Base-by-base conservation (phyloP, 2,888 invertebrate species). In the Rhorus exstirpatorius region DNA sequence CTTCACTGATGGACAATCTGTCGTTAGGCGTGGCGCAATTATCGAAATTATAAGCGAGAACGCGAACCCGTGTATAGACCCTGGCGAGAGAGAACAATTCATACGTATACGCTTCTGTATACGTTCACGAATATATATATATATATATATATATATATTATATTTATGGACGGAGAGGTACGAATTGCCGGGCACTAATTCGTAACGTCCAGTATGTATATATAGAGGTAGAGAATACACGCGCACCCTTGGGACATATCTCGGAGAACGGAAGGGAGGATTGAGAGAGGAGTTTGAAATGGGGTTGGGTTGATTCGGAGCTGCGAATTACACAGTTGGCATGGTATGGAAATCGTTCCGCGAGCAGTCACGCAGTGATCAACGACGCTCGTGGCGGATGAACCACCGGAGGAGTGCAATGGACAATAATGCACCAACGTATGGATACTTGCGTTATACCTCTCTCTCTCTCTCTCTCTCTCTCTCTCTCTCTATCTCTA, bases 131-230 rank as follows among this genome's bases (percentile, higher is more conserved):
- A n/a, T 21, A 21, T 24, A 17, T 68, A 10, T 35, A 35, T 17
- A 35, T 26, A 46, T 46, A 10, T 31, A 17, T 8, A 31, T 3
- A 24, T 19, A 12, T 31, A 60, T 10, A 24, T 19, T 58, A 10
- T 49, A 41, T 65, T n/a, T n/a, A 53, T 21, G 49, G 55, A 61
- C 26, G 35, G 35, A 60, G 74, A 67, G 55, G 63, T 71, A 81
- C 77, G 81, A 84, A 79, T 80, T 79, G 78, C 60, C 67, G 80
- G 61, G 72, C 63, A 83, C 87, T 88, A 87, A 88, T 89, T 89
- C 84, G 86, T 85, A 84, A 84, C 79, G 86, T 84, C 78, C 84
- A 82, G 83, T 83, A 80, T 44, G 53, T 61, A 63, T 31, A 17
- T 31, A 12, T 35, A 14, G 75, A 51, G 55, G 12, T 58, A 60